Percentiles rank a stretch among this genome's conserved stretches.
These are phyloP conservation scores for Drosophila micromelanica DNA, from an alignment of 1,140 invertebrate species.

Conservation along the genomic window DNA sequence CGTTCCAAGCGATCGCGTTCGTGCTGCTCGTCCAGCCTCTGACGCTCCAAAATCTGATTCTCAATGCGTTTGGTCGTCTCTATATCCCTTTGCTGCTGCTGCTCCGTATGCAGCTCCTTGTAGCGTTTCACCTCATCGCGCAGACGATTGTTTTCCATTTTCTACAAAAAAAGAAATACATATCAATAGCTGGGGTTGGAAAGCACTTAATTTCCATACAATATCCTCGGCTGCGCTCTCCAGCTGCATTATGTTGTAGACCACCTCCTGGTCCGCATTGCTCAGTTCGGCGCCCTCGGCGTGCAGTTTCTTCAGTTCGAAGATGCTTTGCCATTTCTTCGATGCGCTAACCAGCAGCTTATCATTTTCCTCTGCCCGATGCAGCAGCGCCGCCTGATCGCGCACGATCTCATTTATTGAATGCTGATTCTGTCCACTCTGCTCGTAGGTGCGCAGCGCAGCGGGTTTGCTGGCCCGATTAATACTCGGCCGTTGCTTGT, in stretches of 20 bases:
- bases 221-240: conserved; percentile 86
- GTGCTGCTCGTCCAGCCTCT: conserved; percentile 84
- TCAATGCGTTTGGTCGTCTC: conserved; percentile 79
- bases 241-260: conserved; percentile 86
- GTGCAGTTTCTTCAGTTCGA: conserved; percentile 84
- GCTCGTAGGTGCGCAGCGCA: conserved; percentile 85
- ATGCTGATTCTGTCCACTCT: conserved; percentile 35
- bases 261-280: conserved; percentile 85
- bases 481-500: conserved; percentile 82
- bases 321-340: conserved; percentile 84
- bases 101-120: conserved; percentile 67
- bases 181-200: neutral
- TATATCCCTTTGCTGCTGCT: conserved; percentile 39
- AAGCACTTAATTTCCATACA: conserved; percentile 75
- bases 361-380: conserved; percentile 86
- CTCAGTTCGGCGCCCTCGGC: conserved; percentile 85
- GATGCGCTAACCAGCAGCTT: conserved; percentile 85
- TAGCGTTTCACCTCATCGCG: conserved; percentile 86
- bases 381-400: conserved; percentile 86
- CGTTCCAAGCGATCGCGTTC: conserved; percentile 85
- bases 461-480: conserved; percentile 86
- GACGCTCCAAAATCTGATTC: conserved; percentile 81
- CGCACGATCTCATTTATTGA: conserved; percentile 85
- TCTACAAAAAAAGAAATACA: conserved; percentile 41
- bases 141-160: conserved; percentile 85